Percentiles rank a stretch among this genome's conserved stretches.
Conservation (phyloP, 1,140 invertebrate genomes). For the Camponotus pennsylvanicus region DNA sequence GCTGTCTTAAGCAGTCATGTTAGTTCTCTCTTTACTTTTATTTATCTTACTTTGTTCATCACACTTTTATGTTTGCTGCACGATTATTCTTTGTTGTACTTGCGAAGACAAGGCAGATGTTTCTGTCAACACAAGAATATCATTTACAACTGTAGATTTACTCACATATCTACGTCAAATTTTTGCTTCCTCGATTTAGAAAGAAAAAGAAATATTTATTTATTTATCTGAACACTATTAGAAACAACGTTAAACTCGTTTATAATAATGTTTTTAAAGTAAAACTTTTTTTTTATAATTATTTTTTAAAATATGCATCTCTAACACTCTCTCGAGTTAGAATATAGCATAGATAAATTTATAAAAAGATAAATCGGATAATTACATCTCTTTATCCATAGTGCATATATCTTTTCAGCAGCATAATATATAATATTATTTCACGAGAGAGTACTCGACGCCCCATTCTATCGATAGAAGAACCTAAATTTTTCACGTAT, state of each 20-base stretch:
- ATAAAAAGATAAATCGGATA: slow-evolving; percentile 1
- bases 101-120: slow-evolving; percentile 19
- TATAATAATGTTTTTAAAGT: background rate
- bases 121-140: background rate
- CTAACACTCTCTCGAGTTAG: background rate
- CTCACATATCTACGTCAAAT: background rate
- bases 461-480: background rate
- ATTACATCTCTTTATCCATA: slow-evolving; percentile 1
- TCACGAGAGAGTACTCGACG: background rate
- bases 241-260: background rate
- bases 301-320: background rate
- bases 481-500: slow-evolving; percentile 47
- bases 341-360: background rate
- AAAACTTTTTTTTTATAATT: background rate
- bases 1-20: slow-evolving; percentile 19
- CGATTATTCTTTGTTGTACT: slow-evolving; percentile 2
- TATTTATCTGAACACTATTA: background rate
- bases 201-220: background rate
- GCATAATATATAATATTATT: slow-evolving; percentile 19
- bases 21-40: slow-evolving; percentile 1
- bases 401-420: background rate
- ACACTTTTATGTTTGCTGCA: slow-evolving; percentile 1
- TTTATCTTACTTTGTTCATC: slow-evolving; percentile 32
- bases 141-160: background rate
- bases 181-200: background rate